A percentile compares a stretch with the other conserved stretches of the same genome.
Conservation (phyloP, 1,140 invertebrate species). For the Oryctes rhinoceros region DNA sequence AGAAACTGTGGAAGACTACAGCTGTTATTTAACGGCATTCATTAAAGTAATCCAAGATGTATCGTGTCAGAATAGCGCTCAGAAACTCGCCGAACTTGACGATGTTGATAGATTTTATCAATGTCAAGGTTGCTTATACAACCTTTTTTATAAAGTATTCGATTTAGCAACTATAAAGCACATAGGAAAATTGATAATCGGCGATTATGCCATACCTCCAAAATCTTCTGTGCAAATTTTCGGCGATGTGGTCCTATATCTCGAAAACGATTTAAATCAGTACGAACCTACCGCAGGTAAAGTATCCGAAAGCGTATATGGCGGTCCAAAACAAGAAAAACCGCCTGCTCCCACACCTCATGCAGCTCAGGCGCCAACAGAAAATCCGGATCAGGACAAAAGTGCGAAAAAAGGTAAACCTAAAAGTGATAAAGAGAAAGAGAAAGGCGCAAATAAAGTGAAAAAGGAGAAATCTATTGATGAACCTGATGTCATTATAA, state of each 20-base stretch:
- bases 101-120: conserved; percentile 64
- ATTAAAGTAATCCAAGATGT: conserved; percentile 61
- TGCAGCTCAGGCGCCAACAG: conserved; percentile 37
- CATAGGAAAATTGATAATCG: conserved; percentile 66
- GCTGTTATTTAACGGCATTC: conserved; percentile 67
- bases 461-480: conserved; percentile 40
- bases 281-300: conserved; percentile 4
- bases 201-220: conserved; percentile 62
- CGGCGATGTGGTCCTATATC: conserved; percentile 61
- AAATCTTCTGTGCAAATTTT: conserved; percentile 63
- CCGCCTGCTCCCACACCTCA: neutral
- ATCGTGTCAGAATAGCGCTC: neutral
- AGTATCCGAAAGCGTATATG: conserved; percentile 41
- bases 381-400: conserved; percentile 37
- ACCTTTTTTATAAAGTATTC: conserved; percentile 66
- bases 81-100: conserved; percentile 49
- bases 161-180: conserved; percentile 64
- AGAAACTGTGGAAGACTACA: conserved; percentile 50
- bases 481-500: conserved; percentile 42
- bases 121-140: conserved; percentile 64
- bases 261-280: conserved; percentile 45
- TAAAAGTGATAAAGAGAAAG: conserved; percentile 45
- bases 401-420: conserved; percentile 41
- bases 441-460: conserved; percentile 43
- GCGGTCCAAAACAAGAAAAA: conserved; percentile 47